phyloP scores from a whole-genome alignment of 1,140 invertebrate genomes.

The Brachionus calyciflorus region DNA sequence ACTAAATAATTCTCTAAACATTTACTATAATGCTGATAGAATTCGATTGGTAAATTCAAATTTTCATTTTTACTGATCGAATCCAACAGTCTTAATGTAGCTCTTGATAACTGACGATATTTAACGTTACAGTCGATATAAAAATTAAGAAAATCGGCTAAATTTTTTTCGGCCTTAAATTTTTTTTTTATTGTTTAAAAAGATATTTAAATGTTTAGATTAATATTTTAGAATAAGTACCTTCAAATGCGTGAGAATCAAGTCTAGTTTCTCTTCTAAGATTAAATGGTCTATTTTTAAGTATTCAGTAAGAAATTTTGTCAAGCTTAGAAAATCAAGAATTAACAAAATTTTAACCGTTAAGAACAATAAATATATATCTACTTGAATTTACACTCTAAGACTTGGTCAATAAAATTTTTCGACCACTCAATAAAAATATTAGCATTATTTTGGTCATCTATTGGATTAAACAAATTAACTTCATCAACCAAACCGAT shows the following conservation, averaged over 20 bases:
- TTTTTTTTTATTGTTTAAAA: too few relatives aligned
- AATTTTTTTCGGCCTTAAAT: background rate
- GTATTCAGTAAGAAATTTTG: background rate
- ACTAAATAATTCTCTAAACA: conserved; percentile 20
- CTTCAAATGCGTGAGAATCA: background rate
- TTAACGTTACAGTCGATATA: conserved; percentile 9
- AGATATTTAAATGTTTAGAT: background rate
- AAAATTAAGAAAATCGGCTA: conserved; percentile 6
- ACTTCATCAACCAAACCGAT: conserved; percentile 1
- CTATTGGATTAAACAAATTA: conserved; percentile 27
- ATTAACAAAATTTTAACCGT: background rate
- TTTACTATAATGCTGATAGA: background rate
- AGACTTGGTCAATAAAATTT: background rate
- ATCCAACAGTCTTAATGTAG: background rate
- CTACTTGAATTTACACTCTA: background rate
- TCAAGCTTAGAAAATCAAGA: background rate
- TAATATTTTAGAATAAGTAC: background rate
- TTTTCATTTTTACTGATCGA: background rate
- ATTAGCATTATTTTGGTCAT: conserved; percentile 23
- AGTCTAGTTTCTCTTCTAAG: conserved; percentile 16
- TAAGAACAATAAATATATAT: background rate
- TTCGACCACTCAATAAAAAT: conserved; percentile 27
- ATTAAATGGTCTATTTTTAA: conserved; percentile 32
- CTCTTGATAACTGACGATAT: conserved; percentile 4
- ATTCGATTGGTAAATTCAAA: background rate